phyloP scores from a whole-genome alignment of 2,888 invertebrate species.

The Pegoplata infirma region DNA sequence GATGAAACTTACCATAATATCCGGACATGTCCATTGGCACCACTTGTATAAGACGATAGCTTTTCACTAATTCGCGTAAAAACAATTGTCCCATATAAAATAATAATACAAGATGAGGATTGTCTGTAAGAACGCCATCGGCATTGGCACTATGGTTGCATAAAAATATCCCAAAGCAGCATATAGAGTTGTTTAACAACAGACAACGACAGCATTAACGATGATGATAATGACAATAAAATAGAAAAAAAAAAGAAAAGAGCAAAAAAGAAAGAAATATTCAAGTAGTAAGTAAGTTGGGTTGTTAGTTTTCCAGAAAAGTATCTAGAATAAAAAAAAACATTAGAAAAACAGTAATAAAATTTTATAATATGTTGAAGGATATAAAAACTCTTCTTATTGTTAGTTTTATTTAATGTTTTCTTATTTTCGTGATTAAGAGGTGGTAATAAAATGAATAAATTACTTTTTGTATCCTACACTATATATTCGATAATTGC shows the following conservation, averaged over 20 bases:
- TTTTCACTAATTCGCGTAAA: conserved; percentile 90
- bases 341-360: conserved; percentile 29
- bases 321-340: background rate
- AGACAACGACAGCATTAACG: conserved; percentile 5
- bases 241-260: too few species aligned
- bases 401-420: background rate
- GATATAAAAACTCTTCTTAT: conserved; percentile 22
- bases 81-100: conserved; percentile 93
- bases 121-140: conserved; percentile 89
- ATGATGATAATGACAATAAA: conserved; percentile 10
- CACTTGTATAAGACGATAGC: conserved; percentile 89
- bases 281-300: conserved; percentile 18
- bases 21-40: conserved; percentile 95
- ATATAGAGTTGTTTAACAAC: too few species aligned
- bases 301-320: conserved; percentile 4
- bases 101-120: conserved; percentile 90
- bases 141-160: conserved; percentile 84
- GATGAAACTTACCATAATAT: conserved; percentile 86
- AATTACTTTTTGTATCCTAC: too few species aligned
- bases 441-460: conserved; percentile 5
- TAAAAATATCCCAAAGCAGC: background rate
- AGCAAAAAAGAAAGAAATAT: conserved; percentile 14
- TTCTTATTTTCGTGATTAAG: background rate
- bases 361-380: conserved; percentile 41
- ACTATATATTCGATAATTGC: too few species aligned